Conservation (phyloP, 2,113 vertebrate genomes). For the Eurystomus gularis region DNA sequence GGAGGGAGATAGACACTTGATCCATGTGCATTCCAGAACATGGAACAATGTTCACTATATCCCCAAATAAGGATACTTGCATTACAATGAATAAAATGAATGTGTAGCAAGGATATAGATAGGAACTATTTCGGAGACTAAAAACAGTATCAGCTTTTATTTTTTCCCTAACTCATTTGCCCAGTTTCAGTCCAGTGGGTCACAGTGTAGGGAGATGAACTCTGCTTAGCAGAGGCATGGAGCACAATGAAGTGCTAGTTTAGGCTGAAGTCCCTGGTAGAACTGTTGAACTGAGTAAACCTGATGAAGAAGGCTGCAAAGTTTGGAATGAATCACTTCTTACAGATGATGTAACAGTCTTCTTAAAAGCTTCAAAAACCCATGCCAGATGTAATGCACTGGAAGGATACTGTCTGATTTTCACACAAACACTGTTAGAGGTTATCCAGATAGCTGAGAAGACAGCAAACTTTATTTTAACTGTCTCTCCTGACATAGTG, state of each 20-base stretch:
- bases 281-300: neutral
- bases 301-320: neutral
- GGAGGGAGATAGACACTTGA: neutral
- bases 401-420: neutral
- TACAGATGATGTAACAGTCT: neutral
- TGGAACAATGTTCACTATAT: neutral
- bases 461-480: neutral
- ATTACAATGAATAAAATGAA: neutral
- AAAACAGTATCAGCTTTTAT: neutral
- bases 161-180: neutral
- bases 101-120: neutral
- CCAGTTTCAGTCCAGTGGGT: neutral
- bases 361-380: neutral
- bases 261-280: neutral
- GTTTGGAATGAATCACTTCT: neutral
- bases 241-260: neutral
- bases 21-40: neutral
- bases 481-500: neutral
- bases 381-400: neutral
- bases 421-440: neutral
- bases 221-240: neutral
- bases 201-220: neutral
- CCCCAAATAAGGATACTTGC: neutral
- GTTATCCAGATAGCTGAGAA: neutral
- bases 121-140: neutral